Percentiles rank a stretch among this genome's conserved stretches.
phyloP scores from a whole-genome alignment of 2,113 vertebrate genomes.

The Aleadryas rufinucha region DNA sequence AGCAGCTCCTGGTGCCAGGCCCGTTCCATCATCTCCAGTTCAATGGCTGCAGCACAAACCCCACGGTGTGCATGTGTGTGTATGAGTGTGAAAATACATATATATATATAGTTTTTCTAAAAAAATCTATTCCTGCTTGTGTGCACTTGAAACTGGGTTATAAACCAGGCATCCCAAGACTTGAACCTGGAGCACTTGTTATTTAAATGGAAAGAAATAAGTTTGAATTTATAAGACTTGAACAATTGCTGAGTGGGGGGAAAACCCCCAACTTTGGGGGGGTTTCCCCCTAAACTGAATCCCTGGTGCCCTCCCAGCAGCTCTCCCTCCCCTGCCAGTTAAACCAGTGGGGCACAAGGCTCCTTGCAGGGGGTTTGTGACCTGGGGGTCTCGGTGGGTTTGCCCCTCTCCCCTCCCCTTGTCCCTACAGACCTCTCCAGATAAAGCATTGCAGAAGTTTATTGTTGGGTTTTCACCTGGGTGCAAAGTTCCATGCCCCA shows the following conservation, averaged over 20 bases:
- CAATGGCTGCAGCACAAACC: background rate
- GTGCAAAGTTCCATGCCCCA: background rate
- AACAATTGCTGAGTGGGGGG: background rate
- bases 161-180: background rate
- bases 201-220: background rate
- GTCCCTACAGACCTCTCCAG: background rate
- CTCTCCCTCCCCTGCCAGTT: background rate
- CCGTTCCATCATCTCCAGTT: background rate
- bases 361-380: background rate
- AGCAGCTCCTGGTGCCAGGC: background rate
- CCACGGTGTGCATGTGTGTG: background rate
- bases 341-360: background rate
- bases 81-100: constrained; percentile 20
- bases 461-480: background rate
- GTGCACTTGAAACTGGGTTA: constrained; percentile 28
- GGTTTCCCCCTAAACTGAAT: background rate
- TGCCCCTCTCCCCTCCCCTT: background rate
- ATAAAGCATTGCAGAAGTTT: background rate
- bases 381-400: background rate
- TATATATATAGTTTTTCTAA: background rate
- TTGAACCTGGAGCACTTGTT: background rate
- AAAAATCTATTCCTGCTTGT: constrained; percentile 7
- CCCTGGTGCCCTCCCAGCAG: background rate
- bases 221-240: background rate
- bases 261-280: background rate